Percentiles rank a stretch among this genome's conserved stretches.
These are phyloP conservation scores for Gortyna flavago DNA, from an alignment of 2,888 invertebrate species.

Conservation along the genomic window DNA sequence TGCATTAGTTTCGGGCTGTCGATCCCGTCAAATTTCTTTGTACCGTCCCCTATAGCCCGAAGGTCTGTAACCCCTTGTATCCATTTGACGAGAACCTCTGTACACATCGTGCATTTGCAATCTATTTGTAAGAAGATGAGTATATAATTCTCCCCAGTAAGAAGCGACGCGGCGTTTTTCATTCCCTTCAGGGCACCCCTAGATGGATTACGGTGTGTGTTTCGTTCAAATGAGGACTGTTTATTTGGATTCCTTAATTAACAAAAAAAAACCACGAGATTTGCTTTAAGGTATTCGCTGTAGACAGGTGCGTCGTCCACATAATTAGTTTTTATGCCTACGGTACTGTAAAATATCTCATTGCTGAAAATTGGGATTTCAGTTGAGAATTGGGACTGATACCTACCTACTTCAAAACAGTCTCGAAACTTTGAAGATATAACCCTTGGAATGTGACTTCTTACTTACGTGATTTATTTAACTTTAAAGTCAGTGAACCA, in stretches of 20 bases:
- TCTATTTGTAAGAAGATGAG: constrained; percentile 87
- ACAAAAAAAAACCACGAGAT: constrained; percentile 22
- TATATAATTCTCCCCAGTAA: constrained; percentile 85
- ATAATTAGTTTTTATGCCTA: not conserved
- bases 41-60: constrained; percentile 77
- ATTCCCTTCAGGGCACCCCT: constrained; percentile 72
- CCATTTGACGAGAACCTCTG: constrained; percentile 80
- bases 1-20: constrained; percentile 72
- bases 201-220: constrained; percentile 60
- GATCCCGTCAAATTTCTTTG: constrained; percentile 78
- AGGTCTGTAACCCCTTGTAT: constrained; percentile 74
- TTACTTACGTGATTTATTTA: not conserved
- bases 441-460: not conserved
- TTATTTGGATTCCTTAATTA: constrained; percentile 59
- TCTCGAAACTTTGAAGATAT: not conserved
- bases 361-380: not conserved
- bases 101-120: constrained; percentile 82
- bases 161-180: constrained; percentile 81
- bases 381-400: not conserved
- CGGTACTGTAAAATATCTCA: not conserved
- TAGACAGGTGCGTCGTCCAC: not conserved
- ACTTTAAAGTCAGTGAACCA: constrained; percentile 25
- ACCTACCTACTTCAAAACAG: not conserved
- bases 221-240: constrained; percentile 48
- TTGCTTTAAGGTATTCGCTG: not conserved